phyloP scores from a whole-genome alignment of 2,113 vertebrate genomes.

The Psilopogon haemacephalus region DNA sequence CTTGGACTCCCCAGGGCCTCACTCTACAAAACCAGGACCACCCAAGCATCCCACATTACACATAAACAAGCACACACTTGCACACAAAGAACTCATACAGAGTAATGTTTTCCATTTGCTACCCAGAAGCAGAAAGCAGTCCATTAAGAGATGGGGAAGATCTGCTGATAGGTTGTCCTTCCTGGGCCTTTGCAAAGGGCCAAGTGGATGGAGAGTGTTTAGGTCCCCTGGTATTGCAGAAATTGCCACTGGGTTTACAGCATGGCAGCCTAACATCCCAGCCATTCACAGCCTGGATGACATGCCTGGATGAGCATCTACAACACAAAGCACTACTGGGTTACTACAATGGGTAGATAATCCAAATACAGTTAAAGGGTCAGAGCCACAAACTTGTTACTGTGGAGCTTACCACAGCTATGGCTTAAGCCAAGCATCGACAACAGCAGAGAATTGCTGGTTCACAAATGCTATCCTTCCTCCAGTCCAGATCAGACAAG shows the following conservation, averaged over 20 bases:
- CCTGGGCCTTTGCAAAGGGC: neutral
- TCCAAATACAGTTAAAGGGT: no score
- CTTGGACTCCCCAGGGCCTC: neutral
- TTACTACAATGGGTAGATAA: neutral
- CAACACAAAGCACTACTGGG: neutral
- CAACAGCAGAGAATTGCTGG: neutral
- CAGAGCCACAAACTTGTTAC: neutral
- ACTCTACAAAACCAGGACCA: neutral
- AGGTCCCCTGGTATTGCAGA: neutral
- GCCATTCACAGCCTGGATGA: neutral
- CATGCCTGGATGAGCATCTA: neutral
- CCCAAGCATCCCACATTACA: neutral
- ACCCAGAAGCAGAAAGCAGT: neutral
- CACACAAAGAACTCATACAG: neutral
- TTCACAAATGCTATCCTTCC: neutral
- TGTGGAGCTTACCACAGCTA: neutral
- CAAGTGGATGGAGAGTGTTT: neutral
- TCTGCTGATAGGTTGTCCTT: neutral
- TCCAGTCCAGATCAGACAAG: neutral
- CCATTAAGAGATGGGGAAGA: neutral
- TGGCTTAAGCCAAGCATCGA: neutral
- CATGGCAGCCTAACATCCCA: neutral
- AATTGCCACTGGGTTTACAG: neutral
- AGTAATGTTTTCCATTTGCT: neutral
- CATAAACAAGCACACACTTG: neutral